Evolutionary conservation across 2,797 vertebrate species (phyloP), one percentile per base, ranked within the genome.

Genomic region (Peromyscus melanophrys): DNA sequence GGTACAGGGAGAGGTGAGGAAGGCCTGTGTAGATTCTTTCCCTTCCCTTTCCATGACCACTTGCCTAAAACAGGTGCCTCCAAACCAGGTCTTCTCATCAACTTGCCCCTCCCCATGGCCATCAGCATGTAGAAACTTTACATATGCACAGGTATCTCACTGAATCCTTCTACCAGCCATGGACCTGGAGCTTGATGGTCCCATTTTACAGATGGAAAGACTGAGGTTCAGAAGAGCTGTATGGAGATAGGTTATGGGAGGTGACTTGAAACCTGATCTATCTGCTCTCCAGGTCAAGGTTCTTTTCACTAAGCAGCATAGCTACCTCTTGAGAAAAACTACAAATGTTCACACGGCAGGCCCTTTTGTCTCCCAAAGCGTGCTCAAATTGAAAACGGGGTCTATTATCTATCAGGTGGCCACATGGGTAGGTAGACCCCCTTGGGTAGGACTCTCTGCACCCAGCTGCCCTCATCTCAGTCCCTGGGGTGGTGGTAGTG

Each of bases 201-300:
- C 77, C 7, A 31, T 8, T 85, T 63, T 63, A 75, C 13, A 96
- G 88, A 86, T 7, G 85, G 87, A 78, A 71, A 84, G 61, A 87
- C 2, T 13, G 80, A 92, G 59, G 67, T 19, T 87, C 52, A 37
- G 46, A 65, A 37, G 59, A 91, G 34, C 82, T 16, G 14, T 63
- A 5, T 21, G 71, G 80, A 6, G 23, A 40, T 34, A 19, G 57
- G 69, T 63, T 52, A 37, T 23, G 27, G 67, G 49, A 49, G 37
- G 63, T 73, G 23, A 57, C 14, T 92, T 71, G n/a, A 78, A 86
- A 81, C 31, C 57, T 25, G 14, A 55, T 52, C n/a, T n/a, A 21
- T 89, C 61, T 91, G 9, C 27, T 95, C 27, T 67, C 73, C 63
- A 52, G 75, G 31, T 55, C 75, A 9, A 21, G 9, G 29, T 11